Conservation (phyloP, 2,113 vertebrate genomes). For the Colius striatus region DNA sequence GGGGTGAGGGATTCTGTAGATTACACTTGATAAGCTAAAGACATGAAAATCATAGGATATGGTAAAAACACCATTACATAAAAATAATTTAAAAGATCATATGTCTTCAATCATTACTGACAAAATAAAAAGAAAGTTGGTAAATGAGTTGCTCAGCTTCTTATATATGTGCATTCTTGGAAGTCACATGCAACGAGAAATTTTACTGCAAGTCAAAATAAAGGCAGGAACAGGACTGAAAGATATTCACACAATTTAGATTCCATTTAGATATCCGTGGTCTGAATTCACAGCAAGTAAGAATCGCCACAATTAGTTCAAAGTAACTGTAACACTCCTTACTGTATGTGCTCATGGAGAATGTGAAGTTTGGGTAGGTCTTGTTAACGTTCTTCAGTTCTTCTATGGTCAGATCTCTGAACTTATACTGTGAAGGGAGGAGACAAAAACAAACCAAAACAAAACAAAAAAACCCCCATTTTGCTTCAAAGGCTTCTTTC, state of each 20-base stretch:
- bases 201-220: neutral
- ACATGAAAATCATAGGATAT: neutral
- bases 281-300: neutral
- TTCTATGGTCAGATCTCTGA: constrained; percentile 82
- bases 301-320: neutral
- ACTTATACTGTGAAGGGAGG: constrained; percentile 76
- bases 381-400: constrained; percentile 76
- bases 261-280: neutral
- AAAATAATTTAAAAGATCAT: neutral
- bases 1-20: neutral
- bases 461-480: neutral
- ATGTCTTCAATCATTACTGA: neutral
- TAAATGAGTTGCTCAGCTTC: neutral
- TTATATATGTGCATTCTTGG: neutral
- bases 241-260: neutral
- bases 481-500: neutral
- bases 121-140: neutral
- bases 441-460: neutral
- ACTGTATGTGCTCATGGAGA: constrained; percentile 82
- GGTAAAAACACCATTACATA: neutral
- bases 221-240: neutral
- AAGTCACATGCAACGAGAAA: neutral
- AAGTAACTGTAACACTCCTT: constrained; percentile 49
- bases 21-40: neutral
- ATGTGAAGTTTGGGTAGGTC: constrained; percentile 75